Conservation (phyloP, 2,113 vertebrate species). For the Dromiciops gliroides region DNA sequence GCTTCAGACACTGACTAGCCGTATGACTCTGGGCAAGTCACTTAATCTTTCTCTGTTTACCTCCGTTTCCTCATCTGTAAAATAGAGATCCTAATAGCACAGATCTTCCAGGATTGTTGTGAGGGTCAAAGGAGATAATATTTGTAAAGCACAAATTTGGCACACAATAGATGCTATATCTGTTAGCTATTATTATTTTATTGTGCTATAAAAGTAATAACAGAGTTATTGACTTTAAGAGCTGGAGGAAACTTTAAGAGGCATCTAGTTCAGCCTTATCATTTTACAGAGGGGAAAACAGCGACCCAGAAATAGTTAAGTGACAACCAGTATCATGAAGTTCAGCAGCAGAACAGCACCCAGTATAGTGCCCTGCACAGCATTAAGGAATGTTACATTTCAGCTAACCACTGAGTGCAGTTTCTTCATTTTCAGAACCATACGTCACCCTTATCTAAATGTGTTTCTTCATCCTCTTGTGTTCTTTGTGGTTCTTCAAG, state of each 20-base stretch:
- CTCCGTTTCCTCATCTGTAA: not conserved
- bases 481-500: slow-evolving; percentile 34
- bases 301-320: not conserved
- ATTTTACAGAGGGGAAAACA: not conserved
- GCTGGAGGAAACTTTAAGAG: not conserved
- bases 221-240: not conserved
- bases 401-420: not conserved
- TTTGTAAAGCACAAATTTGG: not conserved
- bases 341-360: not conserved
- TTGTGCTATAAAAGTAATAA: not conserved
- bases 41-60: not conserved
- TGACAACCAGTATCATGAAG: not conserved
- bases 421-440: not conserved
- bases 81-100: not conserved
- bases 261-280: not conserved
- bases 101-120: not conserved
- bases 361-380: slow-evolving; percentile 6
- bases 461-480: slow-evolving; percentile 60
- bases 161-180: not conserved
- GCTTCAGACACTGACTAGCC: not conserved
- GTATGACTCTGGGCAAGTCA: not conserved
- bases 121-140: not conserved
- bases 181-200: not conserved
- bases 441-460: not conserved
- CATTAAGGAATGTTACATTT: not conserved